Evolutionary conservation across 2,888 invertebrate genomes (phyloP), one percentile per base, ranked within the genome.

Genomic region (Caenorhabditis macrosperma): DNA sequence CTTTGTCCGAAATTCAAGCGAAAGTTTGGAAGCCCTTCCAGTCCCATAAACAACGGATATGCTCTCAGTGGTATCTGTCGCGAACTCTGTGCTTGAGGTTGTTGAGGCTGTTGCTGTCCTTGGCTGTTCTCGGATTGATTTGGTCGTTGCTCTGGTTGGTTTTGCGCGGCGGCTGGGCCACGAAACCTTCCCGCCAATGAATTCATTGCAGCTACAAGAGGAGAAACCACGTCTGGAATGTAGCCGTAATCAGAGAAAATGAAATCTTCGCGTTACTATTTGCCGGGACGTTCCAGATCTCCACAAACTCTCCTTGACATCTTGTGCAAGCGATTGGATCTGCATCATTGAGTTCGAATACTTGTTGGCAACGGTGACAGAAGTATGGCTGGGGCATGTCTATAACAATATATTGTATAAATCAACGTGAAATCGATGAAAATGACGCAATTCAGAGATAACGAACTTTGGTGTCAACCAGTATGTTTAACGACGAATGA

Each of bases 341-440:
- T 3, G 55, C 10, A 4, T 22, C 28, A 1, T 72, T 57, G n/a
- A 79, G 20, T 26, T 61, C 54, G 10, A 84, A 82, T 10, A 57
- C 46, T 17, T 57, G 57, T 12, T 30, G 17, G 35, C 84, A 84
- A n/a, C 59, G 61, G 59, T 84, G 75, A 41, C 84, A 84, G 60
- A 41, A 82, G 33, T 77, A 82, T 41, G 59, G 67, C 1, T 78
- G 63, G 68, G 76, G 77, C 33, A 17, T 33, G n/a, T n/a, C n/a
- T n/a, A n/a, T n/a, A n/a, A n/a, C n/a, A n/a, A 33, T 33, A 9
- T 33, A 9, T 50, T 59, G 1, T 15, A 10, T 22, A 15, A 63
- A 33, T 6, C 15, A 28, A 55, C 24, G 15, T 17, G 2, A 46
- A 41, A 44, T 41, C 12, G 20, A 22, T 30, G 22, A 22, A 50